Conservation (phyloP, 2,888 invertebrate genomes). For the Cheilosia vernalis region DNA sequence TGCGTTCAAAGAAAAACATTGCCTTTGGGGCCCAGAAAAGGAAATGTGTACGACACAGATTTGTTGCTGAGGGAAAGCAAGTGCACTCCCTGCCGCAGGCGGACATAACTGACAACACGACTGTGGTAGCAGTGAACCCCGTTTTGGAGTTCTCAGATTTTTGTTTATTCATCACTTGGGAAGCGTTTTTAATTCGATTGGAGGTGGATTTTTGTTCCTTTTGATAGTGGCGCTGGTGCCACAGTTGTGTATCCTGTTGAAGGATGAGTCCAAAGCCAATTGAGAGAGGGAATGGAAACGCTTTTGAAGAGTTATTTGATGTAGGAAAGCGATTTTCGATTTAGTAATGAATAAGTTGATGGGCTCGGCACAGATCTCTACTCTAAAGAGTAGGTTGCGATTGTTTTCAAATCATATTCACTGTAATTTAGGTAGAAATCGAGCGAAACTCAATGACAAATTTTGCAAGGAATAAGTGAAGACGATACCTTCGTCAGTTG, state of each 20-base stretch:
- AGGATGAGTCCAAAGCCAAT: constrained; percentile 1
- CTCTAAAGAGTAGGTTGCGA: too few species aligned
- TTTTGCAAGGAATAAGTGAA: too few species aligned
- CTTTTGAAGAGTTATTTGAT: too few species aligned
- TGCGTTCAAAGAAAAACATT: constrained; percentile 55
- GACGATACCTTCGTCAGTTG: too few species aligned
- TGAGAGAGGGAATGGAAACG: not conserved
- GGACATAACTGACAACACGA: constrained; percentile 54
- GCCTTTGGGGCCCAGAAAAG: constrained; percentile 27
- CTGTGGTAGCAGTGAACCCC: constrained; percentile 44
- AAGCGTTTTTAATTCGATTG: not conserved
- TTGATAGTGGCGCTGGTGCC: not conserved
- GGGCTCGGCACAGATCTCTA: too few species aligned
- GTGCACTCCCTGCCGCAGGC: constrained; percentile 42
- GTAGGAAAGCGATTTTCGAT: too few species aligned
- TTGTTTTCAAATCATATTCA: too few species aligned
- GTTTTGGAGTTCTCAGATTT: constrained; percentile 19
- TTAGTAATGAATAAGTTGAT: too few species aligned
- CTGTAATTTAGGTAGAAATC: too few species aligned
- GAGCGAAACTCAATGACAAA: too few species aligned
- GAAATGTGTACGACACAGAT: constrained; percentile 20
- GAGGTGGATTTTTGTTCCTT: not conserved
- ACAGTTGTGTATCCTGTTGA: not conserved
- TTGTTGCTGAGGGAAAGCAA: constrained; percentile 1
- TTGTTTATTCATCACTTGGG: constrained; percentile 4